A percentile compares a stretch with the other conserved stretches of the same genome.
Evolutionary conservation across 2,888 invertebrate species (phyloP).

Genomic region (Eristalis tenax): DNA sequence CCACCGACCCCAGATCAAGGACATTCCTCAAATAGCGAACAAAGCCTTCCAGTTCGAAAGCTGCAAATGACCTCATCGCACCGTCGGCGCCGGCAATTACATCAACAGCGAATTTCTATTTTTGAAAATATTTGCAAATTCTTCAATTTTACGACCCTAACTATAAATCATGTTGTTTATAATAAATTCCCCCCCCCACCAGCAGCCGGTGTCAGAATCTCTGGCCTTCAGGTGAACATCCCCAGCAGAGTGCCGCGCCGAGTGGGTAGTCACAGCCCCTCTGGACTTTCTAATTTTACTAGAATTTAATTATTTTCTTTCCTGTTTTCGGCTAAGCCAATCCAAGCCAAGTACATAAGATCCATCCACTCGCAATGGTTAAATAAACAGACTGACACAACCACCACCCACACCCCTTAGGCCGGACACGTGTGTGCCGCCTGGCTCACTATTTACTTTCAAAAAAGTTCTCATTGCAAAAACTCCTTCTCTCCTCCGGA

Average conservation of each 20-base stretch:
- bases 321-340: background rate
- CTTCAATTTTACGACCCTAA: constrained; percentile 8
- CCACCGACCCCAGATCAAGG: no score
- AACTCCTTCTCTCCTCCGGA: background rate
- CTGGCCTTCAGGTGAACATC: background rate
- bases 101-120: background rate
- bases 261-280: no score
- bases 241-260: background rate
- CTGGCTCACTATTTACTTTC: background rate
- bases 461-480: background rate
- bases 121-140: constrained; percentile 6
- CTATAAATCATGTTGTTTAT: constrained; percentile 16
- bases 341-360: background rate
- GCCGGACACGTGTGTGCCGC: background rate
- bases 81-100: background rate
- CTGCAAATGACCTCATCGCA: no score
- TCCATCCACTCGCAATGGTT: background rate
- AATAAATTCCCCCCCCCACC: background rate
- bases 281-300: background rate
- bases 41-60: no score
- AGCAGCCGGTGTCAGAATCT: background rate
- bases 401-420: background rate
- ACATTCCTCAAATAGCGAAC: no score
- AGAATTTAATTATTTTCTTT: background rate
- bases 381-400: background rate